Percentiles rank a stretch among this genome's conserved stretches.
Conservation (phyloP, 2,797 vertebrate genomes). For the Leucoraja ocellata region DNA sequence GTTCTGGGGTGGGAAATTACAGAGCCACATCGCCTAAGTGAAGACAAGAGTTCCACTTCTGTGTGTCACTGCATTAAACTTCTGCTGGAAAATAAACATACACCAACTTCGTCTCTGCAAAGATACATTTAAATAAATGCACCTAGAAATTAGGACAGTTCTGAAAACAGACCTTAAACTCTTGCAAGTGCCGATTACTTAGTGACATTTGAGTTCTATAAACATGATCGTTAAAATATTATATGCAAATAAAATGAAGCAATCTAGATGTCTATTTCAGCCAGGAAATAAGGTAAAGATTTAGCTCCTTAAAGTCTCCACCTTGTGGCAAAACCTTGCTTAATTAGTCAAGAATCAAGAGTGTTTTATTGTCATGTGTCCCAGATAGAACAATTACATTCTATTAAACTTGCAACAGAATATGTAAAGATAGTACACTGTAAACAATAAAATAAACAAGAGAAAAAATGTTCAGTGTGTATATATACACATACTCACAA, state of each 20-base stretch:
- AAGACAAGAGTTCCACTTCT: neutral
- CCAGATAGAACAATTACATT: too few species aligned
- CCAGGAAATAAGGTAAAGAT: neutral
- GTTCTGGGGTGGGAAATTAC: too few species aligned
- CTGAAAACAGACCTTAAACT: neutral
- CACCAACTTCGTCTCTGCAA: neutral
- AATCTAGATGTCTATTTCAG: neutral
- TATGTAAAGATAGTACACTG: too few species aligned
- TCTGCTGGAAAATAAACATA: neutral
- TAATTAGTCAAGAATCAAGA: neutral
- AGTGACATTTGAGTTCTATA: neutral
- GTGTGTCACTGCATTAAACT: neutral
- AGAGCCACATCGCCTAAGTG: too few species aligned
- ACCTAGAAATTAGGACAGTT: neutral
- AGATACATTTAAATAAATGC: neutral
- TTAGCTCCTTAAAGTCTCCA: neutral
- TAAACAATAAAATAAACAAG: too few species aligned
- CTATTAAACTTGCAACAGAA: too few species aligned
- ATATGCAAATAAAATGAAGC: neutral
- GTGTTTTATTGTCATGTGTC: too few species aligned
- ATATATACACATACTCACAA: too few species aligned
- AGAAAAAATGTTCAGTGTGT: too few species aligned
- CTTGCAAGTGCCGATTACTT: neutral
- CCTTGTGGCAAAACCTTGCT: conserved; percentile 7
- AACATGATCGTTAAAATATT: neutral